Percentiles rank a stretch among this genome's conserved stretches.
These are phyloP conservation scores for Scelioninae gen. 1 DNA, from an alignment of 2,888 invertebrate genomes.

Conservation along the genomic window DNA sequence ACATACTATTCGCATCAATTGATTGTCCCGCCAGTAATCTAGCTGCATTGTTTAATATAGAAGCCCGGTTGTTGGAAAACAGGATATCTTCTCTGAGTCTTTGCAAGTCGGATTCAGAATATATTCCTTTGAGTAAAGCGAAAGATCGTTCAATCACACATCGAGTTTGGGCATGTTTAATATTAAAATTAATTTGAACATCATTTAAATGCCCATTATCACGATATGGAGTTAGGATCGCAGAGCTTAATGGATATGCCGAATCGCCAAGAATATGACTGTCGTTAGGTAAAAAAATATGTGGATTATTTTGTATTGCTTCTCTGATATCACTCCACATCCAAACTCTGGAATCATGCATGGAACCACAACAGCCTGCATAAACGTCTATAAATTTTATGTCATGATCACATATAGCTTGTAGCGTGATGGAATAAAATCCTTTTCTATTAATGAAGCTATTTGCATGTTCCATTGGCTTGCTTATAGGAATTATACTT, in stretches of 20 bases:
- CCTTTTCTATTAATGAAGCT: slow-evolving; percentile 47
- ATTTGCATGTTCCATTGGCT: slow-evolving; percentile 29
- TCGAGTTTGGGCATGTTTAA: slow-evolving; percentile 36
- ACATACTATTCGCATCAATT: no score
- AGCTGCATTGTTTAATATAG: no score
- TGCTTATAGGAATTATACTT: slow-evolving; percentile 34
- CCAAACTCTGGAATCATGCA: slow-evolving; percentile 57
- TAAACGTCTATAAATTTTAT: slow-evolving; percentile 39
- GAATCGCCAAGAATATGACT: slow-evolving; percentile 30
- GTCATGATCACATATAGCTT: slow-evolving; percentile 44
- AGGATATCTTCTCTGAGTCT: no score
- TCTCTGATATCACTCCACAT: slow-evolving; percentile 13
- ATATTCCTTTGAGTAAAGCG: slow-evolving; percentile 14
- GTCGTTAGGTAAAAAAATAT: slow-evolving; percentile 4
- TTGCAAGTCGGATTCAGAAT: no score
- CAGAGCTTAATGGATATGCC: slow-evolving; percentile 19
- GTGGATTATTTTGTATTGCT: background rate
- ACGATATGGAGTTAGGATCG: slow-evolving; percentile 39
- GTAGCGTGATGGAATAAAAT: slow-evolving; percentile 38
- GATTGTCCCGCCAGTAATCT: no score
- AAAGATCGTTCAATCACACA: slow-evolving; percentile 44
- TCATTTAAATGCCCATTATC: no score
- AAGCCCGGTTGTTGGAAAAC: no score
- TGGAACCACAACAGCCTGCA: slow-evolving; percentile 38
- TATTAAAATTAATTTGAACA: slow-evolving; percentile 39